Evolutionary conservation across 2,113 vertebrate genomes (phyloP).

Genomic region (Daphoenositta chrysoptera): DNA sequence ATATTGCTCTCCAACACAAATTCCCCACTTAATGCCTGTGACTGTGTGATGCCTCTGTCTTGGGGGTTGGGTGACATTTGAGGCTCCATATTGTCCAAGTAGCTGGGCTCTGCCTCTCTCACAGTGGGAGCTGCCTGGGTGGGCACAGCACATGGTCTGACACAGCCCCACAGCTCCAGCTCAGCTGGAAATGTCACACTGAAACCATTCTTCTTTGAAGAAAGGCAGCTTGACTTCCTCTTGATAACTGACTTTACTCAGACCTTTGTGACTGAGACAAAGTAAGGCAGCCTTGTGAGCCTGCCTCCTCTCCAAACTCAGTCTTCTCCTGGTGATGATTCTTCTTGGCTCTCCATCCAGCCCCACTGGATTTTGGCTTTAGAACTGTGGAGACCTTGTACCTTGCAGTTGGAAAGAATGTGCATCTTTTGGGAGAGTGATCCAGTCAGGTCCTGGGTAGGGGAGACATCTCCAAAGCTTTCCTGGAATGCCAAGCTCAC

Average conservation of each 20-base stretch:
- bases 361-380: neutral
- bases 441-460: neutral
- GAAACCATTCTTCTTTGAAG: neutral
- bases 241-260: neutral
- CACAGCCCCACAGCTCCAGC: neutral
- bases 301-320: neutral
- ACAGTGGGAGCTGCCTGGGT: neutral
- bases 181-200: neutral
- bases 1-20: neutral
- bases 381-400: neutral
- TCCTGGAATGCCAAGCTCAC: neutral
- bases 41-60: neutral
- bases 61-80: neutral
- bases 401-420: neutral
- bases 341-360: neutral
- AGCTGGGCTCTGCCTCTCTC: neutral
- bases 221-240: neutral
- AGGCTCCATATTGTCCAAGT: neutral
- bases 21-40: neutral
- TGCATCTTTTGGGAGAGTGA: neutral
- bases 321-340: neutral
- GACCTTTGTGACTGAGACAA: neutral
- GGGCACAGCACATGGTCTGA: neutral
- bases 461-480: neutral
- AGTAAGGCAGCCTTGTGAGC: neutral